These are phyloP conservation scores for Anas georgica DNA, from an alignment of 2,797 vertebrate genomes.

Conservation along the genomic window DNA sequence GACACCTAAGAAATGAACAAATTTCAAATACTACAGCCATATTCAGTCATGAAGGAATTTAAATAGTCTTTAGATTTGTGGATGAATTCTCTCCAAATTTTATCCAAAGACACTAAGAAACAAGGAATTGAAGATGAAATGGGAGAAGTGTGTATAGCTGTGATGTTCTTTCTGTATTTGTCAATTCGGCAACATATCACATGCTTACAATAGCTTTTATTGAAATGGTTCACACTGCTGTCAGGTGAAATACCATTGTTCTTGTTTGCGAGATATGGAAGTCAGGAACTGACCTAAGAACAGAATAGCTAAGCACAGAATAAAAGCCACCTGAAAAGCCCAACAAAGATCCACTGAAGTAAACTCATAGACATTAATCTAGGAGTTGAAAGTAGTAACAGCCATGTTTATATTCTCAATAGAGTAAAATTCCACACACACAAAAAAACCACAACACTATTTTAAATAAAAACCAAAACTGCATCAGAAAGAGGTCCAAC, in stretches of 20 bases:
- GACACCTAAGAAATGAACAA: background rate
- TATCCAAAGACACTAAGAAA: background rate
- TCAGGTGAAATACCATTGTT: background rate
- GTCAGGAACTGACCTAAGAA: background rate
- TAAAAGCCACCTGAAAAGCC: background rate
- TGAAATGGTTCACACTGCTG: background rate
- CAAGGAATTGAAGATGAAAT: background rate
- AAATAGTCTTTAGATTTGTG: background rate
- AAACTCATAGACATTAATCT: background rate
- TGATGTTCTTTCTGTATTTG: background rate
- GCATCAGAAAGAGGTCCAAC: background rate
- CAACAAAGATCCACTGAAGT: background rate
- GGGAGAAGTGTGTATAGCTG: no score
- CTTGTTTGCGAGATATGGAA: background rate
- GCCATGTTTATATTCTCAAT: background rate
- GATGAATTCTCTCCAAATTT: background rate
- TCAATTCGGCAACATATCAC: background rate
- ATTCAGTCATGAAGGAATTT: background rate
- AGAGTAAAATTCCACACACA: background rate
- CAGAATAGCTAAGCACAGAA: no score
- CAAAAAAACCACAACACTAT: background rate
- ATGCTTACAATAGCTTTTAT: background rate
- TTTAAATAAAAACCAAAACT: background rate
- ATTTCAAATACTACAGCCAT: background rate
- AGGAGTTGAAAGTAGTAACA: background rate